Conservation (phyloP, 2,888 invertebrate species). For the Embidobia sp. region DNA sequence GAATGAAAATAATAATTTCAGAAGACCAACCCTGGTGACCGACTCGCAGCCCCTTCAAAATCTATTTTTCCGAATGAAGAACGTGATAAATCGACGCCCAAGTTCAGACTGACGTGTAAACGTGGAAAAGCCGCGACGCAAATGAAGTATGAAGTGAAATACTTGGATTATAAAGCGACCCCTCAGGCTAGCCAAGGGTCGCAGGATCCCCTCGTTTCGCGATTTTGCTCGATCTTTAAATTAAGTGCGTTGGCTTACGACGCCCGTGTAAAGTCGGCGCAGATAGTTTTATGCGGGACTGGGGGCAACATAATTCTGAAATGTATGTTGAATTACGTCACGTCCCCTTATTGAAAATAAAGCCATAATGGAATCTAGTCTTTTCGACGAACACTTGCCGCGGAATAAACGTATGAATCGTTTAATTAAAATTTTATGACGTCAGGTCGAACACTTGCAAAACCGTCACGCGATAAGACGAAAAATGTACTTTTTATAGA, state of each 20-base stretch:
- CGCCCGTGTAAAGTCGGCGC: constrained; percentile 77
- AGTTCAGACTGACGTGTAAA: constrained; percentile 40
- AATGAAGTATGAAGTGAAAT: constrained; percentile 78
- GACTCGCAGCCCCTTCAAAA: too few species aligned
- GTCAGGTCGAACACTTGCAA: constrained; percentile 34
- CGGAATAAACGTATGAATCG: background rate
- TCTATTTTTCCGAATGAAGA: constrained; percentile 21
- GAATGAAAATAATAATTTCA: too few species aligned
- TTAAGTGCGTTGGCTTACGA: constrained; percentile 79
- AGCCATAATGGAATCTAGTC: constrained; percentile 33
- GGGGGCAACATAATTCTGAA: constrained; percentile 9
- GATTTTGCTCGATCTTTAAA: constrained; percentile 78
- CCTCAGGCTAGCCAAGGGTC: constrained; percentile 58
- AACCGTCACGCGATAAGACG: constrained; percentile 26
- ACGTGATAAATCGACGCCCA: constrained; percentile 42
- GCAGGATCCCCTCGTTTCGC: constrained; percentile 65
- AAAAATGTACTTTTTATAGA: constrained; percentile 40
- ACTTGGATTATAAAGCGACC: constrained; percentile 73
- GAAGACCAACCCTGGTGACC: too few species aligned
- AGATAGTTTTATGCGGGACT: constrained; percentile 69
- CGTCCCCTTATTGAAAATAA: constrained; percentile 47
- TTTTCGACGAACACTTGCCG: constrained; percentile 33
- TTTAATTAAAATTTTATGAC: constrained; percentile 41
- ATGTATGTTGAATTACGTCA: constrained; percentile 44
- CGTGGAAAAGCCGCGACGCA: constrained; percentile 68